Percentiles rank a stretch among this genome's conserved stretches.
These are phyloP conservation scores for Drosophila kanapiae DNA, from an alignment of 1,140 invertebrate species.

Conservation along the genomic window DNA sequence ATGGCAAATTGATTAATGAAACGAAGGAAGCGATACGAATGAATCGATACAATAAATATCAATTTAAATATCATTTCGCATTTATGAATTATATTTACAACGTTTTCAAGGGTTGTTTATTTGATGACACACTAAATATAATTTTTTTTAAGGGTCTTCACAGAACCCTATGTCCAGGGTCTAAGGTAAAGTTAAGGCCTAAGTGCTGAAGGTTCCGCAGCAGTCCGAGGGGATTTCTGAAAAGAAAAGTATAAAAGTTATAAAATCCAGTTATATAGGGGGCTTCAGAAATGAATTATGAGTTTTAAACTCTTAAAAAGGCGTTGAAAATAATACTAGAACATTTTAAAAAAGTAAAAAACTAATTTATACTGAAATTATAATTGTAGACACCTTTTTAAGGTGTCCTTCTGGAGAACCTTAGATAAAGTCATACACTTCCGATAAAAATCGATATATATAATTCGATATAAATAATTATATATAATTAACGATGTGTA, in stretches of 20 bases:
- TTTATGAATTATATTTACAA: constrained; percentile 31
- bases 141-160: constrained; percentile 7
- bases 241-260: not conserved
- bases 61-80: constrained; percentile 48
- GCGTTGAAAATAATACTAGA: too few relatives aligned
- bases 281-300: too few relatives aligned
- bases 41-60: constrained; percentile 62
- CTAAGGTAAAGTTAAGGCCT: constrained; percentile 1
- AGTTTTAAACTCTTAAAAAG: too few relatives aligned
- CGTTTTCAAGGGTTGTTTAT: constrained; percentile 11
- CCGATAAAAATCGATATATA: too few relatives aligned
- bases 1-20: constrained; percentile 48
- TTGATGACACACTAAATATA: constrained; percentile 17
- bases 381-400: too few relatives aligned
- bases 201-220: constrained; percentile 70
- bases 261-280: too few relatives aligned
- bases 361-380: too few relatives aligned
- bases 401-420: too few relatives aligned
- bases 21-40: constrained; percentile 46
- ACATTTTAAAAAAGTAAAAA: too few relatives aligned
- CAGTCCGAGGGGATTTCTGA: constrained; percentile 67
- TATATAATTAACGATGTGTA: not conserved
- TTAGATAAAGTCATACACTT: too few relatives aligned
- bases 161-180: constrained; percentile 7
- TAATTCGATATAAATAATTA: too few relatives aligned